Conservation (phyloP, 2,888 invertebrate genomes). For the Drosophila siamana region DNA sequence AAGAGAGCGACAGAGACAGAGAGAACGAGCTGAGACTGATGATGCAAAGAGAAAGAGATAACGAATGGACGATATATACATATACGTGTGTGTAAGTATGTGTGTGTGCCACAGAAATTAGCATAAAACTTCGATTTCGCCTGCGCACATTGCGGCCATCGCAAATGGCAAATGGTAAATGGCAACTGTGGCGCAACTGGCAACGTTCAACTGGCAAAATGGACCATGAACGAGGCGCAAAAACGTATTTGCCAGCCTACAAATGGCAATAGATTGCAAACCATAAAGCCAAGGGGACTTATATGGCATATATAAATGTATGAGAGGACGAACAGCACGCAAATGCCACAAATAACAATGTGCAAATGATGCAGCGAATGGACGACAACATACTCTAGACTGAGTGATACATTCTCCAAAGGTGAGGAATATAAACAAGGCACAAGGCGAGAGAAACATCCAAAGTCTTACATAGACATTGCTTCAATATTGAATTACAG, state of each 20-base stretch:
- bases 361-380: no score
- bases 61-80: slow-evolving; percentile 27
- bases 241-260: slow-evolving; percentile 66
- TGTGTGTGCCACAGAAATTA: slow-evolving; percentile 61
- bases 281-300: slow-evolving; percentile 65
- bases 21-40: slow-evolving; percentile 16
- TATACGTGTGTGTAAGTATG: background rate
- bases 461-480: background rate
- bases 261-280: slow-evolving; percentile 75
- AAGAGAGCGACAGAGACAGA: slow-evolving; percentile 21
- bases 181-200: slow-evolving; percentile 18
- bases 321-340: slow-evolving; percentile 7
- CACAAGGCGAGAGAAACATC: no score
- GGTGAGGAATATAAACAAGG: no score
- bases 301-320: slow-evolving; percentile 30
- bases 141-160: slow-evolving; percentile 56
- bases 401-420: no score
- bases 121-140: slow-evolving; percentile 80
- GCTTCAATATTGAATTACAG: background rate
- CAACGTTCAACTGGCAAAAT: slow-evolving; percentile 17
- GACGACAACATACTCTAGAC: slow-evolving; percentile 17
- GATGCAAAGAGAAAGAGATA: slow-evolving; percentile 19
- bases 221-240: slow-evolving; percentile 37
- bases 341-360: slow-evolving; percentile 7
- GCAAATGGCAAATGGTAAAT: slow-evolving; percentile 37